Conservation (phyloP, 2,113 vertebrate species). For the Myotis davidii region DNA sequence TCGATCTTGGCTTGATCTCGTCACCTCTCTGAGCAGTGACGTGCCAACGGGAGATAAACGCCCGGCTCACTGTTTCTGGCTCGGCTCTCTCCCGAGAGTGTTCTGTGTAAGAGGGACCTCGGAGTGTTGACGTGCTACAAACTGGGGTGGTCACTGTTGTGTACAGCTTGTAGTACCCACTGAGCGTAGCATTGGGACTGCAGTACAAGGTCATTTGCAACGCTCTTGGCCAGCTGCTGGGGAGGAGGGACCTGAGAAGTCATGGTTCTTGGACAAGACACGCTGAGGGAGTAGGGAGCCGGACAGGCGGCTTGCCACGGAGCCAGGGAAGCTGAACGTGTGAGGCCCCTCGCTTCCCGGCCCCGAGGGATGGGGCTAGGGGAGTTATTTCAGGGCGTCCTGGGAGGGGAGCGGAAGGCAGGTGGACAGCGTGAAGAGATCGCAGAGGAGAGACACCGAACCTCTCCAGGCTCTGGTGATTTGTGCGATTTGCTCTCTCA, state of each 20-base stretch:
- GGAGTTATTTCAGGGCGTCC: background rate
- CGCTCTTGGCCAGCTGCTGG: background rate
- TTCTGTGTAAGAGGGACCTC: background rate
- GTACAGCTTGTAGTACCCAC: background rate
- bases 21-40: conserved; percentile 23
- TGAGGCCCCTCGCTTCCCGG: background rate
- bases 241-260: background rate
- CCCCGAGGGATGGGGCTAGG: background rate
- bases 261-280: background rate
- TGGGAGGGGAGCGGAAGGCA: background rate
- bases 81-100: background rate
- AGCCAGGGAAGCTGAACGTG: background rate
- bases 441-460: background rate
- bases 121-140: background rate
- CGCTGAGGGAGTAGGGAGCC: background rate
- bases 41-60: conserved; percentile 47
- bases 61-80: conserved; percentile 2
- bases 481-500: background rate
- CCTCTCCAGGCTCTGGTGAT: background rate
- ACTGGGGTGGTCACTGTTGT: background rate
- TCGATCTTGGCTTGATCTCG: conserved; percentile 20
- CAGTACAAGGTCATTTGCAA: background rate
- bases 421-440: background rate
- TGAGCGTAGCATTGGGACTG: background rate
- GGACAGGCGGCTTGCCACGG: background rate